phyloP scores from a whole-genome alignment of 2,888 invertebrate species.

The Campopleginae sp. region DNA sequence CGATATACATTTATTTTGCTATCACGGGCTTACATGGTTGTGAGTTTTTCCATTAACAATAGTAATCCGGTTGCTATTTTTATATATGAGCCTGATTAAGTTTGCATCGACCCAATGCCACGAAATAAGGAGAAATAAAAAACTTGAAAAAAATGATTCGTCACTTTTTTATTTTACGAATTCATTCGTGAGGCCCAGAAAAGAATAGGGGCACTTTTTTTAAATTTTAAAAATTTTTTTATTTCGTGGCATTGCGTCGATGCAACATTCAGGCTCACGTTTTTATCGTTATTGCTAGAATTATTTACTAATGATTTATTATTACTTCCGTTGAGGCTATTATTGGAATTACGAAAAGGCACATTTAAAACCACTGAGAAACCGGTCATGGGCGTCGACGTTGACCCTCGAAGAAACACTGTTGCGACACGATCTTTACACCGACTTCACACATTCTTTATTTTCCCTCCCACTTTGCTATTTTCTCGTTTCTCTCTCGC shows the following conservation, averaged over 20 bases:
- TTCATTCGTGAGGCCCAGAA: too few relatives aligned
- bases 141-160: too few relatives aligned
- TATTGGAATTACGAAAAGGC: neutral
- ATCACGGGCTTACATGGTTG: too few relatives aligned
- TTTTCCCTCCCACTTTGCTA: slow-evolving; percentile 11
- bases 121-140: too few relatives aligned
- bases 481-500: slow-evolving; percentile 1
- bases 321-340: neutral
- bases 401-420: slow-evolving; percentile 63
- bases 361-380: slow-evolving; percentile 30
- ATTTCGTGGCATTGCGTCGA: too few relatives aligned
- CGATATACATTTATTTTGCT: neutral
- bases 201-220: too few relatives aligned
- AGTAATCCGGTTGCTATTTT: neutral
- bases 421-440: slow-evolving; percentile 41
- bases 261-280: too few relatives aligned
- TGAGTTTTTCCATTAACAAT: neutral
- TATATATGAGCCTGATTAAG: too few relatives aligned
- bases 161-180: too few relatives aligned
- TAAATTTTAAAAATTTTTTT: too few relatives aligned
- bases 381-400: slow-evolving; percentile 66
- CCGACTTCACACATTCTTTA: slow-evolving; percentile 41
- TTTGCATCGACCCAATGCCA: too few relatives aligned
- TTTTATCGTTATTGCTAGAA: neutral
- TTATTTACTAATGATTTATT: neutral